Evolutionary conservation across 2,113 vertebrate species (phyloP), one percentile per base, ranked within the genome.

Genomic region (Strix uralensis): DNA sequence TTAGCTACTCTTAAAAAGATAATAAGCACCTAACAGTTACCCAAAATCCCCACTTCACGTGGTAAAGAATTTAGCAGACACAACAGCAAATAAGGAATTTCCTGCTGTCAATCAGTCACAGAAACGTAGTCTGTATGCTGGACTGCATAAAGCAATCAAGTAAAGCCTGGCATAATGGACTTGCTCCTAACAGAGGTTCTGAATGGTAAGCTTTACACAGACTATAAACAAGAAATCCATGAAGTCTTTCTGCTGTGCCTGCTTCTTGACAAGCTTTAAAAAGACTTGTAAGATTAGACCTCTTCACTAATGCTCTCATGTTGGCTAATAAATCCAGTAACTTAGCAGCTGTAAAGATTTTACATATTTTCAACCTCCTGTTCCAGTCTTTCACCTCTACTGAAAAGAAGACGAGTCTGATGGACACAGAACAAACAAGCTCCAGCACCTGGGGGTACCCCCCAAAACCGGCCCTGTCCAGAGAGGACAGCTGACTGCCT

Each of bases 231-330:
- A 14, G 30, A 61, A 95, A 88, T 69, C 81, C 61, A 82, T 8
- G 20, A 82, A 85, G 58, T 61, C 65, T 46, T 87, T 95, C 78
- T 92, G 62, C 73, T 94, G 81, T 1, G 42, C 49, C 73, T 82
- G 77, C 58, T 87, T 91, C 86, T 62, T 85, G 84, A 95, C 84
- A 93, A 88, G 84, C 92, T 95, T 93, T 92, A 91, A 95, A 92
- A 87, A 94, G 88, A 79, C 77, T 36, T 90, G 27, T 38, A 92
- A 87, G 78, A 73, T 92, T 66, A 96, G 84, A 95, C 49, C 70
- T 82, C 86, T 54, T 70, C 61, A n/a, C 83, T 79, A 92, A 84
- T 54, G 88, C 87, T 85, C 63, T 79, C 71, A 15, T 5, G 55
- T 67, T 5, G 19, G 75, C 75, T 51, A 94, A 94, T 75, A 95